Base-by-base conservation (phyloP, 2,797 vertebrate species). In the Calcarius lapponicus region DNA sequence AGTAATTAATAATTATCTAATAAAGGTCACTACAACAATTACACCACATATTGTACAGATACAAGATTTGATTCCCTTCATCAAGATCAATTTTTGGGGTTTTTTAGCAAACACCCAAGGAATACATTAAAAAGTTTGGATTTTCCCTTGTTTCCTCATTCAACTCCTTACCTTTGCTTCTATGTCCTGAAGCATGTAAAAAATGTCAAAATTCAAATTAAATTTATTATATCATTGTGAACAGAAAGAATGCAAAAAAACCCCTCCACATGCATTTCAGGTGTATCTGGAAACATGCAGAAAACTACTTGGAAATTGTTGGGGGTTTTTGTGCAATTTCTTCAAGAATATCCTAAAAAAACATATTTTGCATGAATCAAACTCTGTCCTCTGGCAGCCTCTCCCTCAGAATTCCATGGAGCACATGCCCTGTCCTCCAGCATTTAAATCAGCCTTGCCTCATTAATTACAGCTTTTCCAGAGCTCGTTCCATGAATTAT, bases 171-270 rank as follows among this genome's bases (percentile, higher is more conserved):
- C 98, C 98, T 98, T 98, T 32, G 86, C 91, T 96, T 98, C 98
- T 94, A 98, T 90, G 54, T 99, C 98, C 99, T 99, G 98, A 96
- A 98, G 98, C 97, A 97, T 97, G 97, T 66, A 89, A 94, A 95
- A 66, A 45, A 87, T 58, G 2, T 14, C 47, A 88, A 38, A 60
- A 80, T 19, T 42, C 10, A 4, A 53, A 47, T 60, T 75, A 86
- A 79, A 92, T 70, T 71, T 73, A 82, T 24, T 45, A 10, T 13
- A n/a, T 8, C 21, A 42, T 1, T 5, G 6, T 9, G 26, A 76
- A 91, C 7, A 83, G 47, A 91, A 92, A 65, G 29, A 73, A 80
- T 3, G 3, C 5, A 70, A 17, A 22, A 15, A 22, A 9, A 56
- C n/a, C 21, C 21, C 11, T 1, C 13, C 3, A 11, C 9, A 19